These are phyloP conservation scores for Nymphalis polychloros DNA, from an alignment of 2,888 invertebrate species.

Conservation along the genomic window DNA sequence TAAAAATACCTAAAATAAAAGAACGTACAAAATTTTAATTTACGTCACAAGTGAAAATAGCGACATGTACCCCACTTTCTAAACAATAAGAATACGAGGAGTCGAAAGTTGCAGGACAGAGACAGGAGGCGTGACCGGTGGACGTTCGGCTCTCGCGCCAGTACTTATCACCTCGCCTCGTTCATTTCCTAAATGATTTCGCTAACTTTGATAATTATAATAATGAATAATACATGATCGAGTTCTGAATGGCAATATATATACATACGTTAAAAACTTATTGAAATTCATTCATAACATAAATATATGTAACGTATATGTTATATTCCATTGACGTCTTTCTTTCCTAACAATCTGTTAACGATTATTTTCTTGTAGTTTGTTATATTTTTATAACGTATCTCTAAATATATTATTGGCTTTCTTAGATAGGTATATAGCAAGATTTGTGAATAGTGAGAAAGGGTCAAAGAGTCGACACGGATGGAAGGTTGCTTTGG, in stretches of 20 bases:
- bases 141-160: background rate
- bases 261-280: no score
- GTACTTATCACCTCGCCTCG: background rate
- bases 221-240: background rate
- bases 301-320: no score
- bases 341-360: no score
- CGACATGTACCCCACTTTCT: background rate
- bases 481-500: no score
- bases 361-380: no score
- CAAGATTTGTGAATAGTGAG: no score
- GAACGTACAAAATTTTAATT: background rate
- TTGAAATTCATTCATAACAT: no score
- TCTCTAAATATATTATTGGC: no score
- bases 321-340: no score
- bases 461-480: no score
- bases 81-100: background rate
- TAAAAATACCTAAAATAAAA: background rate
- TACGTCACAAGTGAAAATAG: constrained; percentile 1
- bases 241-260: background rate
- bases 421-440: no score
- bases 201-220: background rate
- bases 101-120: constrained; percentile 6
- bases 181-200: background rate
- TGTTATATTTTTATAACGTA: no score
- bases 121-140: constrained; percentile 12